These are phyloP conservation scores for Caenorhabditis uteleia DNA, from an alignment of 2,888 invertebrate genomes.

Conservation along the genomic window DNA sequence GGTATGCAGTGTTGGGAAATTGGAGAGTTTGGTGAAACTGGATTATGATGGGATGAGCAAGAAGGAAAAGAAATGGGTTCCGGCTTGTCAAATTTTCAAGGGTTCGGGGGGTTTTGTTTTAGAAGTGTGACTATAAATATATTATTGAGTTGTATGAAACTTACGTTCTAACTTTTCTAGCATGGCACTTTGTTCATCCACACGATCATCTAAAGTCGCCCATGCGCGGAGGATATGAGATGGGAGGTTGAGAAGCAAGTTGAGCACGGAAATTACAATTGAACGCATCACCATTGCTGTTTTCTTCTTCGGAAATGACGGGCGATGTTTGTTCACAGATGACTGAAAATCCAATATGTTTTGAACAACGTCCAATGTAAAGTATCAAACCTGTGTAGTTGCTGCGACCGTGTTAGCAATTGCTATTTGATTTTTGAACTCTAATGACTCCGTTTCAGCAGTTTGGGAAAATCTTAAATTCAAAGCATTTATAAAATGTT, in stretches of 20 bases:
- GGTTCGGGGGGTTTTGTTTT: neutral
- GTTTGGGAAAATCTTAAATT: slow-evolving; percentile 17
- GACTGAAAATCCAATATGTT: neutral
- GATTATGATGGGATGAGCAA: no score
- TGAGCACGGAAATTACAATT: slow-evolving; percentile 61
- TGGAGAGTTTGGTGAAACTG: no score
- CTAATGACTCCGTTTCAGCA: slow-evolving; percentile 18
- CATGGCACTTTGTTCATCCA: slow-evolving; percentile 20
- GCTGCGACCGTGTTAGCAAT: slow-evolving; percentile 43
- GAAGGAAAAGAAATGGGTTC: neutral
- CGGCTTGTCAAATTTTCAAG: neutral
- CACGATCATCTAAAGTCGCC: slow-evolving; percentile 51
- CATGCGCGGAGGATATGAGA: slow-evolving; percentile 56
- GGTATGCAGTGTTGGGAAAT: no score
- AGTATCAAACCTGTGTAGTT: slow-evolving; percentile 17
- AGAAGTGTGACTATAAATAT: neutral
- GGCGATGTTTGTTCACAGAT: slow-evolving; percentile 12
- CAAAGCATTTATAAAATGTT: neutral
- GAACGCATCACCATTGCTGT: slow-evolving; percentile 58
- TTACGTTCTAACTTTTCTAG: slow-evolving; percentile 46
- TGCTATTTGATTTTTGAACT: slow-evolving; percentile 36
- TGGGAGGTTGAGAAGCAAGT: slow-evolving; percentile 63
- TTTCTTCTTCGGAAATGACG: slow-evolving; percentile 41
- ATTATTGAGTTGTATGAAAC: slow-evolving; percentile 15
- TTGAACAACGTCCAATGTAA: neutral